Conservation (phyloP, 2,113 vertebrate genomes). For the Sinocyclocheilus anshuiensis region DNA sequence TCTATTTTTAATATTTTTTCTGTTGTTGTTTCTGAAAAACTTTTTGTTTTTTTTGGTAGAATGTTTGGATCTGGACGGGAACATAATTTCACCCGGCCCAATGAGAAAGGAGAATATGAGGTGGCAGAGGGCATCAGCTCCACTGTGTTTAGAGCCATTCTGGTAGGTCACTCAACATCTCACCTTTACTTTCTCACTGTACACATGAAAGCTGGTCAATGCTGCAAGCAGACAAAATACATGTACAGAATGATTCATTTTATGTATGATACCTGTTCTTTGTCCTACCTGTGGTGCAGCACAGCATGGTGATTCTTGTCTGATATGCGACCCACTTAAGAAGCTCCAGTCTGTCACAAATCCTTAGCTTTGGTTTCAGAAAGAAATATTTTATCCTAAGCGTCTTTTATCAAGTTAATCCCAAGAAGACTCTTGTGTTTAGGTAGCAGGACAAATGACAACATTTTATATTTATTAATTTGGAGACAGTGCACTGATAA, state of each 20-base stretch:
- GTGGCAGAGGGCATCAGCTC: constrained; percentile 98
- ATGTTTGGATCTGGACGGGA: constrained; percentile 99
- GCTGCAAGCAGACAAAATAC: not conserved
- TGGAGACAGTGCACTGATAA: not conserved
- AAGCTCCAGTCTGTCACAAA: not conserved
- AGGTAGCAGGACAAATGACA: not conserved
- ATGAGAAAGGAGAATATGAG: constrained; percentile 97
- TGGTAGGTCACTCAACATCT: constrained; percentile 78
- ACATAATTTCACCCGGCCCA: constrained; percentile 97
- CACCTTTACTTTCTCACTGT: not conserved
- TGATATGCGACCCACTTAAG: not conserved
- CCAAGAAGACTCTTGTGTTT: not conserved
- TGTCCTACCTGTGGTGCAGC: not conserved
- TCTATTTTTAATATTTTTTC: not conserved
- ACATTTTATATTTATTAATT: not conserved
- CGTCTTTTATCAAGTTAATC: no score
- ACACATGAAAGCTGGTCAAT: not conserved
- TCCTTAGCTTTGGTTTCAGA: not conserved
- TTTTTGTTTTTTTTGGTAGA: constrained; percentile 66
- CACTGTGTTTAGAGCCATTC: constrained; percentile 95
- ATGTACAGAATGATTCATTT: not conserved
- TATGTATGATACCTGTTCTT: not conserved
- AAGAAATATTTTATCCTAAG: not conserved
- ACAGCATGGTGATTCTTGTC: not conserved
- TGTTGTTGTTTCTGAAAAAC: not conserved